Evolutionary conservation across 2,888 invertebrate genomes (phyloP).

Genomic region (Myathropa florea): DNA sequence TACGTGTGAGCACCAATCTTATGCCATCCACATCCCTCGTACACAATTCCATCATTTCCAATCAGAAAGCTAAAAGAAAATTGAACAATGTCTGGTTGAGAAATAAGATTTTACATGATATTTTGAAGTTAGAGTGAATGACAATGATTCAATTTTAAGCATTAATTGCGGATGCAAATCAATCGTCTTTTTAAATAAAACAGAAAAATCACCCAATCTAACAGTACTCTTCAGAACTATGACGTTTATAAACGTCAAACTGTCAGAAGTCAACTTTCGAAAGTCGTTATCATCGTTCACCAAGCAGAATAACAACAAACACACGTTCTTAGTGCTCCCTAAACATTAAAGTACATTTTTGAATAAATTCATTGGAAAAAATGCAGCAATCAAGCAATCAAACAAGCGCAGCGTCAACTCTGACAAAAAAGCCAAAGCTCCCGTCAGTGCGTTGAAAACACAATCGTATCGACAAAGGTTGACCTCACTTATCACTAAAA

Average conservation of each 20-base stretch:
- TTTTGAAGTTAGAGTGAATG: not conserved
- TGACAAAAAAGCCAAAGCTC: not conserved
- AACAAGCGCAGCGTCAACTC: not conserved
- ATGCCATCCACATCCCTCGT: slow-evolving; percentile 86
- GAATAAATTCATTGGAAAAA: too few relatives aligned
- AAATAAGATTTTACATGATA: not conserved
- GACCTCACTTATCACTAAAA: not conserved
- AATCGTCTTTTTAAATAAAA: too few relatives aligned
- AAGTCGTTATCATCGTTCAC: too few relatives aligned
- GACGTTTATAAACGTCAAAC: too few relatives aligned
- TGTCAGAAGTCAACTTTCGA: too few relatives aligned
- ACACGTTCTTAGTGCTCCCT: too few relatives aligned
- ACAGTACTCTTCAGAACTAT: too few relatives aligned
- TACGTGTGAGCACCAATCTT: slow-evolving; percentile 83
- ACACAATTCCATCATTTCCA: slow-evolving; percentile 85
- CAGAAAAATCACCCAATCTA: too few relatives aligned
- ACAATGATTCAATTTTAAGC: too few relatives aligned
- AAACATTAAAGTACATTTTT: too few relatives aligned
- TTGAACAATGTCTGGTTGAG: not conserved
- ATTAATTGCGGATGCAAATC: too few relatives aligned
- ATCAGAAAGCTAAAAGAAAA: slow-evolving; percentile 82
- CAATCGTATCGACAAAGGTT: not conserved
- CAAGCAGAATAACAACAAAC: too few relatives aligned
- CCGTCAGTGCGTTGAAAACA: not conserved
- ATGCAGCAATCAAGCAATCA: not conserved